Evolutionary conservation across 2,888 invertebrate species (phyloP).

Genomic region (Drosophila nr. fundita): DNA sequence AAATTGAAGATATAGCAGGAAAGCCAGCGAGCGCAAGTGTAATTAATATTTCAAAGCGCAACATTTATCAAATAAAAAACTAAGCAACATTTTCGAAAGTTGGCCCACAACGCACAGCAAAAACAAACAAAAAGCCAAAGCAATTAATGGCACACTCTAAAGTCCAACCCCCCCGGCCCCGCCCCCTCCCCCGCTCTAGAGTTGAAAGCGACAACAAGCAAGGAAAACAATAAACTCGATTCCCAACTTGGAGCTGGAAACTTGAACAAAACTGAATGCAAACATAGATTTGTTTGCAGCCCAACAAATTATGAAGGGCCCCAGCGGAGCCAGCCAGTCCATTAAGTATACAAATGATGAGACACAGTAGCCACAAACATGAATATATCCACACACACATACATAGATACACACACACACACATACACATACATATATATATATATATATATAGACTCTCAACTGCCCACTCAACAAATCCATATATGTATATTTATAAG

Average conservation of each 20-base stretch:
- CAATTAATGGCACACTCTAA: conserved; percentile 80
- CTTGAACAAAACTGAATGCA: conserved; percentile 42
- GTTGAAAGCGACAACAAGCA: conserved; percentile 40
- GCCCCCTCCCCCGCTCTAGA: not conserved
- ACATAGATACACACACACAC: not conserved
- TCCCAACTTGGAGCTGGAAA: conserved; percentile 45
- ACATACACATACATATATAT: not conserved
- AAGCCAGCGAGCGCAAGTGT: conserved; percentile 65
- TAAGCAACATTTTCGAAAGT: conserved; percentile 71
- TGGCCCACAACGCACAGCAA: conserved; percentile 36
- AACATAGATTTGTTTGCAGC: conserved; percentile 26
- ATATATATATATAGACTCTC: not conserved
- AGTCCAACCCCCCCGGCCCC: not conserved
- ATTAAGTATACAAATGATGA: conserved; percentile 48
- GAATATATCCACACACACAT: not conserved
- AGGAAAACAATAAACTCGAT: conserved; percentile 48
- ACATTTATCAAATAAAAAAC: conserved; percentile 73
- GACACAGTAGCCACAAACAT: conserved; percentile 66
- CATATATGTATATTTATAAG: not conserved
- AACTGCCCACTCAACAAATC: conserved; percentile 6
- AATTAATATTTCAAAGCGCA: conserved; percentile 78
- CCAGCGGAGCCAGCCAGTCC: conserved; percentile 3
- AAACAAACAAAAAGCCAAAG: conserved; percentile 48
- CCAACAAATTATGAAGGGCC: conserved; percentile 25
- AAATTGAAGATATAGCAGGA: conserved; percentile 50